phyloP scores from a whole-genome alignment of 2,888 invertebrate species.

The Hirtodrosophila histrioides region DNA sequence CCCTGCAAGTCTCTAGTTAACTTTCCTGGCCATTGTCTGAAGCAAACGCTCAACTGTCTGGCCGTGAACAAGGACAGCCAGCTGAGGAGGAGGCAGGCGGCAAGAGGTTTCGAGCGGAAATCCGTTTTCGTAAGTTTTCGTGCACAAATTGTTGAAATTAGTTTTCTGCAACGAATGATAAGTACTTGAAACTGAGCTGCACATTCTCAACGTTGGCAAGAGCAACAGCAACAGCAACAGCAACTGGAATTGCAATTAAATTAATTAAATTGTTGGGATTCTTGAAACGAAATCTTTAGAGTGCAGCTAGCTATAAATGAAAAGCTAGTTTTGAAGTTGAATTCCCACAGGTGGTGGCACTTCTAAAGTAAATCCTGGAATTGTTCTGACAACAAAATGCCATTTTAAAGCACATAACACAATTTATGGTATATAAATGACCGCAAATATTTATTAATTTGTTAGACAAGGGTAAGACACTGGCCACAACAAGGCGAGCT shows the following conservation, averaged over 20 bases:
- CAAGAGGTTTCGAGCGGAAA: conserved; percentile 51
- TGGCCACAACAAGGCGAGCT: conserved; percentile 10
- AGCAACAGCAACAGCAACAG: conserved; percentile 6
- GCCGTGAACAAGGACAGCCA: conserved; percentile 12
- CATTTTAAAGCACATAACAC: background rate
- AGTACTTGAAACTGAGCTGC: conserved; percentile 70
- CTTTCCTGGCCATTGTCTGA: conserved; percentile 73
- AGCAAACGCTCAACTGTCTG: conserved; percentile 55
- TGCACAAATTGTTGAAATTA: conserved; percentile 80
- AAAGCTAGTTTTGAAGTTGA: conserved; percentile 1
- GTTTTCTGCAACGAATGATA: conserved; percentile 74
- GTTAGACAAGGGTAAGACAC: conserved; percentile 13
- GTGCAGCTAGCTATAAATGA: conserved; percentile 26
- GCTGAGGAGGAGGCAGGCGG: background rate
- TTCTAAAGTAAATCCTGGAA: background rate
- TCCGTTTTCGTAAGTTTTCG: conserved; percentile 71
- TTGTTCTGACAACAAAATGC: background rate
- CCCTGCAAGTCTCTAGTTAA: conserved; percentile 58
- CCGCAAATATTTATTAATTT: conserved; percentile 25
- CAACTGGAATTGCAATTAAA: conserved; percentile 68
- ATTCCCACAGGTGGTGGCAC: conserved; percentile 23
- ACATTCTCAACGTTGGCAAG: conserved; percentile 14
- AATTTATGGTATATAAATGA: background rate
- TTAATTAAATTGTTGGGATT: conserved; percentile 71
- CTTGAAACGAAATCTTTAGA: conserved; percentile 26